These are phyloP conservation scores for Phenganax subtilis DNA, from an alignment of 92 coral and sea anemone genomes.

Conservation along the genomic window DNA sequence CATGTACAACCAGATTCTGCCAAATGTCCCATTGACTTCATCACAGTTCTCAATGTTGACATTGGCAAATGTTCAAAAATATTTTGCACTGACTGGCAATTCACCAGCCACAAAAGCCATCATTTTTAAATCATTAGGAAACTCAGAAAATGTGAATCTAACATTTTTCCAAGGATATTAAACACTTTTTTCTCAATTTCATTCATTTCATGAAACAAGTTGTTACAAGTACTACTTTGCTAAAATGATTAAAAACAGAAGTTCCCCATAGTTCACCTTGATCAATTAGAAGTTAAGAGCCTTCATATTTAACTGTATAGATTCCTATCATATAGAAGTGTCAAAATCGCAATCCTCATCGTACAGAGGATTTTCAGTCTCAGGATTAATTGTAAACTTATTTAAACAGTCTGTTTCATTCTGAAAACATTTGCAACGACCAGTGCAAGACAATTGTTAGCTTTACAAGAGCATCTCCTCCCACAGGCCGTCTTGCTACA, in stretches of 20 bases:
- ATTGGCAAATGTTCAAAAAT: conserved; percentile 63
- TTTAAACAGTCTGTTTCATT: conserved; percentile 14
- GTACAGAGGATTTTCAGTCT: background rate
- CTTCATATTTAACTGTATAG: background rate
- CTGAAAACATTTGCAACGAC: conserved; percentile 14
- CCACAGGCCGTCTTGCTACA: conserved; percentile 19
- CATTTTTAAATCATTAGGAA: conserved; percentile 69
- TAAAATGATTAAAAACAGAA: background rate
- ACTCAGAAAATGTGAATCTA: conserved; percentile 61
- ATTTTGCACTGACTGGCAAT: conserved; percentile 59
- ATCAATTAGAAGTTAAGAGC: conserved; percentile 3
- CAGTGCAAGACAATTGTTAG: conserved; percentile 25
- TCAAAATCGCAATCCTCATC: conserved; percentile 3
- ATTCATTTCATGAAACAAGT: conserved; percentile 49
- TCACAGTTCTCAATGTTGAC: conserved; percentile 49
- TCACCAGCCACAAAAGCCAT: conserved; percentile 65
- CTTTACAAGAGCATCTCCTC: conserved; percentile 30
- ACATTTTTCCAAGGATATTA: conserved; percentile 48
- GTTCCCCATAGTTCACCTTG: conserved; percentile 17
- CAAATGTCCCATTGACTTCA: conserved; percentile 52
- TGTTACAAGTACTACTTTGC: background rate
- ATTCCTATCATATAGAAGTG: background rate
- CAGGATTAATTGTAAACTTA: conserved; percentile 1
- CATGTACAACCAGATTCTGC: conserved; percentile 45
- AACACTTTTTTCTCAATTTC: conserved; percentile 61